Base-by-base conservation (phyloP, 2,797 vertebrate species). In the Channallabes apus region DNA sequence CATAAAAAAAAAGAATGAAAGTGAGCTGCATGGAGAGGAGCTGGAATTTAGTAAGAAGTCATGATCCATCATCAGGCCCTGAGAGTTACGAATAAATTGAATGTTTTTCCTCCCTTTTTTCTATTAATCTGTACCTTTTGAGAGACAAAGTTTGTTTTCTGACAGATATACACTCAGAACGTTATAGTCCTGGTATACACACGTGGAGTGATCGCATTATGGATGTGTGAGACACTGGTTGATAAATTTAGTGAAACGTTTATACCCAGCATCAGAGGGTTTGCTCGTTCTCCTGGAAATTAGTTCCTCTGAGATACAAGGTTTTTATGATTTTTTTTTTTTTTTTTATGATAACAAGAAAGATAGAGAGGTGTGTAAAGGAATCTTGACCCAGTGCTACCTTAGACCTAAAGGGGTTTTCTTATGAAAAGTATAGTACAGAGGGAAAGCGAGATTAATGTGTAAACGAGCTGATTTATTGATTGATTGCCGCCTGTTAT, bases 401-500 rank as follows among this genome's bases (percentile, higher is more conserved):
- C 2, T 77, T 5, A 6, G 54, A 58, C 15, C 29, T 58, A 6
- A 1, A 77, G 2, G 71, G 71, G 24, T 17, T 27, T 61, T 61
- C 22, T 59, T 38, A 22, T 78, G 75, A 62, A 22, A 8, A n/a
- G 46, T 41, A 18, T 8, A 17, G 11, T 61, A 20, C 29, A 24
- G 35, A 68, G 2, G 17, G 35, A 41, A 8, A 14, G 38, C n/a
- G 7, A 20, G 58, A 27, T 32, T 22, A 17, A 51, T 51, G 62
- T 51, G 59, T 41, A 64, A 79, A 79, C 18, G 32, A 78, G 73
- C 58, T 62, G 59, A 67, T 78, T 58, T 20, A 58, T 82, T 87
- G 88, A 83, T 64, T 58, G 65, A 71, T 46, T 29, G 82, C 72
- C 87, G 84, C 84, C 73, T 80, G 15, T 69, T 85, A 80, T 89